Evolutionary conservation across 2,888 invertebrate genomes (phyloP).

Genomic region (Galerucella pusilla): DNA sequence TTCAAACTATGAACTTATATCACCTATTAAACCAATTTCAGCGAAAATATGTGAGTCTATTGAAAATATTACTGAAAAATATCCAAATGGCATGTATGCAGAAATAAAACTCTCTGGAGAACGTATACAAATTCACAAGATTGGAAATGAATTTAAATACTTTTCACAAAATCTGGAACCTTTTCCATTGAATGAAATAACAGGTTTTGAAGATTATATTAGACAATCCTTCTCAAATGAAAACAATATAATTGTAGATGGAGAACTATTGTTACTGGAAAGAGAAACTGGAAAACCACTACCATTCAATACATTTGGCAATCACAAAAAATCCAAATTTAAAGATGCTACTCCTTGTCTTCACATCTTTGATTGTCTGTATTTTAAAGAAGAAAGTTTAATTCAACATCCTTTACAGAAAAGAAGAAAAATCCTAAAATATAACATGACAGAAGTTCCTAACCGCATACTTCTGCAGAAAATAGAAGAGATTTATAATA

Average conservation of each 20-base stretch:
- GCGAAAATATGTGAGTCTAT: constrained; percentile 94
- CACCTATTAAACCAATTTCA: constrained; percentile 93
- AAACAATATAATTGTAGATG: constrained; percentile 88
- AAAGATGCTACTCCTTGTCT: constrained; percentile 90
- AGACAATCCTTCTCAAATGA: constrained; percentile 89
- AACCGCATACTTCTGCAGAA: constrained; percentile 91
- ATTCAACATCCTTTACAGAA: constrained; percentile 79
- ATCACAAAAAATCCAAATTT: constrained; percentile 88
- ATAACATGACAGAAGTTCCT: constrained; percentile 85
- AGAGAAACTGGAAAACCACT: constrained; percentile 84
- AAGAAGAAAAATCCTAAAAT: constrained; percentile 78
- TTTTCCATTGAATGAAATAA: constrained; percentile 83
- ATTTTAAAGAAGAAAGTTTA: constrained; percentile 84
- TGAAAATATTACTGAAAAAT: constrained; percentile 91
- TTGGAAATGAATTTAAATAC: constrained; percentile 85
- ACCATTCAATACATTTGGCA: constrained; percentile 92
- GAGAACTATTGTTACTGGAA: constrained; percentile 92
- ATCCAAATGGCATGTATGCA: constrained; percentile 90
- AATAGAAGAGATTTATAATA: constrained; percentile 77
- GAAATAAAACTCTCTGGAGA: constrained; percentile 98
- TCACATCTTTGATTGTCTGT: constrained; percentile 94
- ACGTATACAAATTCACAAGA: constrained; percentile 93
- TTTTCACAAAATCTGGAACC: constrained; percentile 90
- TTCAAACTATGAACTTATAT: constrained; percentile 74
- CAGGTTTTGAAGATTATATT: constrained; percentile 86